Evolutionary conservation across 2,888 invertebrate species (phyloP).

Genomic region (Latrodectus hesperus): DNA sequence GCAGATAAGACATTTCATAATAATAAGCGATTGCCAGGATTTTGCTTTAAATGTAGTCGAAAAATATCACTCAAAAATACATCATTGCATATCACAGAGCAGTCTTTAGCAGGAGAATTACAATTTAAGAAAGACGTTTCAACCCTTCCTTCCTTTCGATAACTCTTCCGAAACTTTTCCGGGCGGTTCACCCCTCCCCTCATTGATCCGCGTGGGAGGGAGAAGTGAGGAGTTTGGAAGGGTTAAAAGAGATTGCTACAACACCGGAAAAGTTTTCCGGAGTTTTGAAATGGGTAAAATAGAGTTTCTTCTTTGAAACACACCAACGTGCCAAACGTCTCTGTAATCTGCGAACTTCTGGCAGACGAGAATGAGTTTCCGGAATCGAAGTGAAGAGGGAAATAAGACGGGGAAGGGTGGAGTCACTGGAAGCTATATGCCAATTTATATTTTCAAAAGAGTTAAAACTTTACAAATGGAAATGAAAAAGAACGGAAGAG

Average conservation of each 20-base stretch:
- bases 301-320: conserved; percentile 11
- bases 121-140: too few species aligned
- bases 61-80: background rate
- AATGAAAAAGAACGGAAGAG: too few species aligned
- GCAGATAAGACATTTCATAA: too few species aligned
- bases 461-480: too few species aligned
- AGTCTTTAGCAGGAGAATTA: too few species aligned
- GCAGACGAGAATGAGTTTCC: background rate
- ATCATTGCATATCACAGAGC: too few species aligned
- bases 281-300: conserved; percentile 24
- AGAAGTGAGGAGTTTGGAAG: background rate
- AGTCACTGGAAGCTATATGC: too few species aligned
- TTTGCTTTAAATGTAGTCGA: too few species aligned
- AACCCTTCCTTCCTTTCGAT: background rate
- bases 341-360: background rate
- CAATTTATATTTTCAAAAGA: too few species aligned
- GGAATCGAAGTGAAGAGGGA: background rate
- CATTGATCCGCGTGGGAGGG: conserved; percentile 5
- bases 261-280: conserved; percentile 31
- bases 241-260: conserved; percentile 15
- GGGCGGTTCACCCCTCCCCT: background rate
- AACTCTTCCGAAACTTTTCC: conserved; percentile 26
- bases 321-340: background rate
- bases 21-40: too few species aligned
- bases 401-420: background rate